Conservation (phyloP, 92 coral and sea anemone species). For the Paragorgia papillata region DNA sequence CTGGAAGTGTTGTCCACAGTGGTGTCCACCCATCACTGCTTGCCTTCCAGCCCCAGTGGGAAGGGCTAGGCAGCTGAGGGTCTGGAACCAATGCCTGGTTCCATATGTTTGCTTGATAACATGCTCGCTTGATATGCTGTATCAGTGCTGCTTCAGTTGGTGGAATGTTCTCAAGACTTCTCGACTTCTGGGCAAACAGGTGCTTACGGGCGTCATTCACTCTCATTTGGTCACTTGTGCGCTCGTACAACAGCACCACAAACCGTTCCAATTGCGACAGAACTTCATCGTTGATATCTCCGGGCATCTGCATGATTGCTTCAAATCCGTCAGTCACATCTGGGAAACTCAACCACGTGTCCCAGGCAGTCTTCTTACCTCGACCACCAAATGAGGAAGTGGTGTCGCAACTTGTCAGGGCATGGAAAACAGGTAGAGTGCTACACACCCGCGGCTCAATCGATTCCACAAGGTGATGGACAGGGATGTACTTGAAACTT, state of each 20-base stretch:
- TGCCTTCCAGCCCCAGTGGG: constrained; percentile 39
- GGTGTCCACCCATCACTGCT: constrained; percentile 12
- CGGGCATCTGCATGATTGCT: constrained; percentile 3
- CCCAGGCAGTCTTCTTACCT: constrained; percentile 46
- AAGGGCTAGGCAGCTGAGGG: constrained; percentile 28
- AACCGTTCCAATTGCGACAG: constrained; percentile 23
- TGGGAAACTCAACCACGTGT: constrained; percentile 34
- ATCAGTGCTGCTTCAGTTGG: constrained; percentile 37
- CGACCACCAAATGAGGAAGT: constrained; percentile 43
- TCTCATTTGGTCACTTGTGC: constrained; percentile 23
- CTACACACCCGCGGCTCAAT: constrained; percentile 12
- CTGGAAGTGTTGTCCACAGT: constrained; percentile 49
- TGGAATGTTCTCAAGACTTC: constrained; percentile 30
- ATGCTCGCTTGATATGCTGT: constrained; percentile 37
- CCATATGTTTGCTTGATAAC: constrained; percentile 33
- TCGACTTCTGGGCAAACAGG: constrained; percentile 8
- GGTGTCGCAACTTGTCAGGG: constrained; percentile 36
- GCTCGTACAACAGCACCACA: constrained; percentile 36
- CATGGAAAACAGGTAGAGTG: constrained; percentile 40
- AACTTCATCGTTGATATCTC: constrained; percentile 21
- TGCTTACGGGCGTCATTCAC: constrained; percentile 31
- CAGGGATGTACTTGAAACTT: constrained; percentile 22
- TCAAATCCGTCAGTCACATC: constrained; percentile 25
- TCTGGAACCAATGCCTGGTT: constrained; percentile 24
- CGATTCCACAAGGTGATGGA: constrained; percentile 16